phyloP scores from a whole-genome alignment of 2,797 vertebrate genomes.

The Eremophila alpestris region DNA sequence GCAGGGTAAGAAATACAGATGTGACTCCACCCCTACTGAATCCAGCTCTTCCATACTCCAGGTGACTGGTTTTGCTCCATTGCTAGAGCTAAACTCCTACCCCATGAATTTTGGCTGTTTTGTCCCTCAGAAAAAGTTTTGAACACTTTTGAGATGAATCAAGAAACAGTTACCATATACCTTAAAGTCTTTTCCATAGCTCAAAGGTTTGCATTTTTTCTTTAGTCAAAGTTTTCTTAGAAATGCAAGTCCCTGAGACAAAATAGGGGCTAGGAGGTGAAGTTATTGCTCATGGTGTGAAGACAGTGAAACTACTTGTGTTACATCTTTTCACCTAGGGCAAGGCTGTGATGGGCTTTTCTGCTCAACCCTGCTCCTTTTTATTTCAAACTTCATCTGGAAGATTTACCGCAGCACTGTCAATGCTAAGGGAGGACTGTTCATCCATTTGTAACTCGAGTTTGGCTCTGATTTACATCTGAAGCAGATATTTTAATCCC shows the following conservation, averaged over 20 bases:
- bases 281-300: neutral
- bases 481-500: neutral
- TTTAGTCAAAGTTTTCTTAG: neutral
- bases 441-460: neutral
- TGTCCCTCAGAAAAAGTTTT: neutral
- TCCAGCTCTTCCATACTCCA: neutral
- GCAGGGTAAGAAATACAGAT: neutral
- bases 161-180: neutral
- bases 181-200: neutral
- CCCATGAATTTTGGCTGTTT: neutral
- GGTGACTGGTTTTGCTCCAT: neutral
- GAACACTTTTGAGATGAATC: neutral
- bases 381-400: neutral
- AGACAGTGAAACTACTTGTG: neutral
- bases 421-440: neutral
- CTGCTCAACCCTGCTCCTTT: neutral
- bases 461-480: slow-evolving; percentile 8
- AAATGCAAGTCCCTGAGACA: neutral
- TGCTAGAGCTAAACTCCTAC: neutral
- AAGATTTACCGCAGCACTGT: slow-evolving; percentile 10
- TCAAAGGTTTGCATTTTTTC: neutral
- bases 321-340: neutral
- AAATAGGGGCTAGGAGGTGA: neutral
- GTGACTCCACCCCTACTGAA: neutral
- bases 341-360: slow-evolving; percentile 11